Base-by-base conservation (phyloP, 2,113 vertebrate species). In the Phrynosoma platyrhinos region DNA sequence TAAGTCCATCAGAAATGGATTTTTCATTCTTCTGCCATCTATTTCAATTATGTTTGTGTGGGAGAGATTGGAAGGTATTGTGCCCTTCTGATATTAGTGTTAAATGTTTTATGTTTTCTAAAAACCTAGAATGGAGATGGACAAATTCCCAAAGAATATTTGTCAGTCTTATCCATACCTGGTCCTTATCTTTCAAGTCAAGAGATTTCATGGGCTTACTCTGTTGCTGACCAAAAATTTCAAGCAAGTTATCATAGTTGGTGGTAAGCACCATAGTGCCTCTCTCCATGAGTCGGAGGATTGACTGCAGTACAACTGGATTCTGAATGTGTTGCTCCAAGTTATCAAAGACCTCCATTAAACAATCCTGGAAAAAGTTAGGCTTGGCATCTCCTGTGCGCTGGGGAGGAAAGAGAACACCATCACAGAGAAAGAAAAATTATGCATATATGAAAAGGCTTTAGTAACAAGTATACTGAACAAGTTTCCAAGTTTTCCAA, bases 361-460 rank as follows among this genome's bases (percentile, higher is more conserved):
- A 86, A 87, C 97, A 97, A 55, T 97, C 96, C 92, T 97, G 96
- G 95, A 97, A 97, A 94, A 97, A 97, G 94, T 69, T 97, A 81
- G 97, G 97, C 88, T 97, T 97, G 0, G 88, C 93, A 89, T 97
- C 96, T 0, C 96, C 96, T 0, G 96, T 97, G 1, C 94, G 95
- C 97, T 97, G 30, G 0, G 13, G 83, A 8, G 9, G 13, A 82
- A 69, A 36, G 1, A 40, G 1, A 47, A 66, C 13, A 6, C 5
- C 47, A 78, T 66, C 21, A 77, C 4, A 9, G 8, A 88, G 47
- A 30, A 14, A 82, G 66, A 79, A 1, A 58, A 40, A 23, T n/a
- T n/a, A 23, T n/a, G 18, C 62, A 5, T n/a, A 9, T 21, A 3
- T 27, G 8, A 69, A 30, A 20, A 74, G 10, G 30, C 42, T 62